phyloP scores from a whole-genome alignment of 2,113 vertebrate species.

The Mirounga angustirostris region DNA sequence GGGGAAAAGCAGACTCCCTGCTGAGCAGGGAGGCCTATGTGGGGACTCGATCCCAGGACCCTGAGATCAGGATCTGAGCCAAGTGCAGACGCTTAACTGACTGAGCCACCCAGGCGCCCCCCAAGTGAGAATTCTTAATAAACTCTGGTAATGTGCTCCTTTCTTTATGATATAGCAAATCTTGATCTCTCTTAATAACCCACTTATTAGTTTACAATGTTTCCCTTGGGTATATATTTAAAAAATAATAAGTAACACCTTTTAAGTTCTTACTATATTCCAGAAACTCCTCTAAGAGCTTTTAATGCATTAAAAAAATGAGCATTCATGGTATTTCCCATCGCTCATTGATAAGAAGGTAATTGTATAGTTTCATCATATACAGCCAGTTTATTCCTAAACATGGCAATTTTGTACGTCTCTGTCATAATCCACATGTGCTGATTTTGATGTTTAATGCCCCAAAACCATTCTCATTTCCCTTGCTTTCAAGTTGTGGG shows the following conservation, averaged over 20 bases:
- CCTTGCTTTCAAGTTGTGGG: neutral
- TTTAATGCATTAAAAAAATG: neutral
- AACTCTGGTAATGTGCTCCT: neutral
- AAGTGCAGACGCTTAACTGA: too few species aligned
- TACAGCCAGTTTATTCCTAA: neutral
- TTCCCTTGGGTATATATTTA: constrained; percentile 14
- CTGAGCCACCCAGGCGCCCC: too few species aligned
- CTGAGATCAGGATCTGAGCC: too few species aligned
- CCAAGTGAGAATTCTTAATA: neutral
- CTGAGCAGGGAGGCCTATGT: too few species aligned
- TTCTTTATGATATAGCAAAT: constrained; percentile 15
- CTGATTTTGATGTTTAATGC: neutral
- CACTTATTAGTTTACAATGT: neutral
- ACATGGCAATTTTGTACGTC: neutral
- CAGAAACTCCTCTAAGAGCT: neutral
- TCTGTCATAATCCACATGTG: neutral
- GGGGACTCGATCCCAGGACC: too few species aligned
- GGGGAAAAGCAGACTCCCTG: too few species aligned
- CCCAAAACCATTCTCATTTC: neutral
- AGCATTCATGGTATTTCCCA: neutral
- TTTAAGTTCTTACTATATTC: neutral
- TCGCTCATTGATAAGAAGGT: neutral
- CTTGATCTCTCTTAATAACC: constrained; percentile 13
- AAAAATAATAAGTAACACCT: neutral
- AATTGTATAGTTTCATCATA: neutral